phyloP scores from a whole-genome alignment of 1,140 invertebrate species.

The Chymomyza costata region DNA sequence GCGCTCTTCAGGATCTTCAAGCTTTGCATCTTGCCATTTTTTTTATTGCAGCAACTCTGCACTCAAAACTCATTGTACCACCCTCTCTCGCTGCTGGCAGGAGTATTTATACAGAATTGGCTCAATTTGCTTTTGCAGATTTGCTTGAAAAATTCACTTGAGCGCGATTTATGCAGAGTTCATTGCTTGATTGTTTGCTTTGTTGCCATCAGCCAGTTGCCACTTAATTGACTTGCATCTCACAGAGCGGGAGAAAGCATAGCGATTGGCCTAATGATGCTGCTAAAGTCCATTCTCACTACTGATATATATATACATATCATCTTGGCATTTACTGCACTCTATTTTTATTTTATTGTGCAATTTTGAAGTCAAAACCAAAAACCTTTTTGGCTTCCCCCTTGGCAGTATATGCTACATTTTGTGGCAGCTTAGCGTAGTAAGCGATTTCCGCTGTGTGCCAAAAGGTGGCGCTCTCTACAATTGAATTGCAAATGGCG shows the following conservation, averaged over 20 bases:
- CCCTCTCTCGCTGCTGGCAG: conserved; percentile 66
- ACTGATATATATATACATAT: conserved; percentile 25
- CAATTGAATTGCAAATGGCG: conserved; percentile 71
- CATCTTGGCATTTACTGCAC: conserved; percentile 15
- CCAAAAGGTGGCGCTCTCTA: conserved; percentile 64
- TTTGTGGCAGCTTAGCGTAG: conserved; percentile 52
- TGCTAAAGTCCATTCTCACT: conserved; percentile 23
- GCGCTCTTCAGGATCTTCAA: no score
- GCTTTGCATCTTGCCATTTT: conserved; percentile 3
- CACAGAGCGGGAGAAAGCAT: no score
- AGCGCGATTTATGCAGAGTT: conserved; percentile 57
- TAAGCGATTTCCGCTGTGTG: conserved; percentile 65
- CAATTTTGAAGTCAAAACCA: conserved; percentile 26
- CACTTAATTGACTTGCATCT: conserved; percentile 71
- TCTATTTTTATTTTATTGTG: conserved; percentile 64
- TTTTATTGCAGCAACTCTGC: neutral
- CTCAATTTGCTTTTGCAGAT: conserved; percentile 54
- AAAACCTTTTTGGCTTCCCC: conserved; percentile 30
- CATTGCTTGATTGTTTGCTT: conserved; percentile 60
- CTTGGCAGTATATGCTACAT: no score
- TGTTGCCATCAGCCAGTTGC: conserved; percentile 56
- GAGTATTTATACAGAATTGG: conserved; percentile 69
- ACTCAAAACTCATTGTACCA: conserved; percentile 4
- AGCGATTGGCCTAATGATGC: conserved; percentile 47
- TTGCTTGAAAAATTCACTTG: no score